Percentiles rank a stretch among this genome's conserved stretches.
Evolutionary conservation across 2,888 invertebrate genomes (phyloP).

Genomic region (Bugulina stolonifera): DNA sequence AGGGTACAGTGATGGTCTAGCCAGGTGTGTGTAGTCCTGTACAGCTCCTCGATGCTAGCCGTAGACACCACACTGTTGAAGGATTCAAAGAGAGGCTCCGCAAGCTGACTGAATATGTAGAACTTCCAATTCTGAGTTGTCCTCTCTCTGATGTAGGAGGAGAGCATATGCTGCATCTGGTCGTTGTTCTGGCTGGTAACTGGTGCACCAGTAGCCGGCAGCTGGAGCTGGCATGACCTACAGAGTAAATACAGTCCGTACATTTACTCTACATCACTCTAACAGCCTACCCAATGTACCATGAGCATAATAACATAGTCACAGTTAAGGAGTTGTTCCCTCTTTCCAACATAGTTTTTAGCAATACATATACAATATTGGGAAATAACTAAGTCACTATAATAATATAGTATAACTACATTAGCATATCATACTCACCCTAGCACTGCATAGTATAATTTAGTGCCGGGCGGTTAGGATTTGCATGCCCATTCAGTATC

Average conservation of each 20-base stretch:
- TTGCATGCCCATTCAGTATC: too few relatives aligned
- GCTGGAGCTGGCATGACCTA: slow-evolving; percentile 85
- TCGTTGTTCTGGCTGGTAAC: slow-evolving; percentile 81
- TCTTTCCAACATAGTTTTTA: too few relatives aligned
- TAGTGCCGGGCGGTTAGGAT: too few relatives aligned
- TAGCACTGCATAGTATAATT: too few relatives aligned
- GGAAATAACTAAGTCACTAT: too few relatives aligned
- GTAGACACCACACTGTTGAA: slow-evolving; percentile 88
- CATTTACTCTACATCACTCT: too few relatives aligned
- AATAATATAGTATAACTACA: too few relatives aligned
- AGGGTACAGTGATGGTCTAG: slow-evolving; percentile 93
- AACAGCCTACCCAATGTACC: not conserved
- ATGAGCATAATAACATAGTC: not conserved
- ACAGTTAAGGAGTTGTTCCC: not conserved
- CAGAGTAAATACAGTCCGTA: too few relatives aligned
- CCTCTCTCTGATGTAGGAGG: slow-evolving; percentile 77
- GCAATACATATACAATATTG: too few relatives aligned
- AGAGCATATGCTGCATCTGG: slow-evolving; percentile 85
- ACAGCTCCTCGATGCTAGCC: slow-evolving; percentile 81
- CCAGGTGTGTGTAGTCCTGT: slow-evolving; percentile 85
- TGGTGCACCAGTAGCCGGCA: slow-evolving; percentile 92
- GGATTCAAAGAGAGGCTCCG: slow-evolving; percentile 80
- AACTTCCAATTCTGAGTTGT: slow-evolving; percentile 94
- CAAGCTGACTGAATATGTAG: slow-evolving; percentile 94
- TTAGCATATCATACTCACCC: too few relatives aligned